A percentile compares a stretch with the other conserved stretches of the same genome.
Evolutionary conservation across 1,140 invertebrate genomes (phyloP).

Genomic region (Frieseomelitta varia): DNA sequence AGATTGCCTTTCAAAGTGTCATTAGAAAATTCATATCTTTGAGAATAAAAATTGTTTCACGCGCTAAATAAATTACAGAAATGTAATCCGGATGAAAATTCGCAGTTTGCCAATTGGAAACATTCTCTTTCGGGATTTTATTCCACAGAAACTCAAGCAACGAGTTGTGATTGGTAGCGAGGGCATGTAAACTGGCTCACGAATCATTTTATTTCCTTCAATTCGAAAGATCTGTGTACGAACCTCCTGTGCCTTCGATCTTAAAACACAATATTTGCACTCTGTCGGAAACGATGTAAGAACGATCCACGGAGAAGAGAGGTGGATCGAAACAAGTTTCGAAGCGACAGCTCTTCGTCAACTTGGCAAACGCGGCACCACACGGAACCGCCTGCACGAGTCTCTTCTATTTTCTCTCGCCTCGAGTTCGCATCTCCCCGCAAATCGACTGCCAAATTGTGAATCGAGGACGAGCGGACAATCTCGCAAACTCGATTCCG

Average conservation of each 20-base stretch:
- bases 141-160: not conserved
- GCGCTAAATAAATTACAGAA: too few relatives aligned
- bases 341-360: not conserved
- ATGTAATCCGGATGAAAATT: too few relatives aligned
- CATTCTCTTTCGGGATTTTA: not conserved
- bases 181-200: constrained; percentile 19
- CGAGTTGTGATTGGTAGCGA: not conserved
- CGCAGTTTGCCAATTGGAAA: not conserved
- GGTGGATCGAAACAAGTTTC: not conserved
- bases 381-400: not conserved
- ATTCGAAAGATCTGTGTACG: not conserved
- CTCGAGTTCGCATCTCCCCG: not conserved
- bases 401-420: not conserved
- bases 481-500: constrained; percentile 43
- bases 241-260: constrained; percentile 5
- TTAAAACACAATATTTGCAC: not conserved
- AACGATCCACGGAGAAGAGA: too few relatives aligned
- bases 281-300: not conserved
- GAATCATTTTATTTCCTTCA: not conserved
- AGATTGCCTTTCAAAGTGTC: too few relatives aligned
- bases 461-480: not conserved
- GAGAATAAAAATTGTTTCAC: too few relatives aligned
- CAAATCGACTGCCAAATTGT: constrained; percentile 15
- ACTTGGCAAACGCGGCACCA: not conserved
- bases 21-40: too few relatives aligned